Evolutionary conservation across 2,888 invertebrate genomes (phyloP), one percentile per base, ranked within the genome.

Genomic region (Vanessa cardui): DNA sequence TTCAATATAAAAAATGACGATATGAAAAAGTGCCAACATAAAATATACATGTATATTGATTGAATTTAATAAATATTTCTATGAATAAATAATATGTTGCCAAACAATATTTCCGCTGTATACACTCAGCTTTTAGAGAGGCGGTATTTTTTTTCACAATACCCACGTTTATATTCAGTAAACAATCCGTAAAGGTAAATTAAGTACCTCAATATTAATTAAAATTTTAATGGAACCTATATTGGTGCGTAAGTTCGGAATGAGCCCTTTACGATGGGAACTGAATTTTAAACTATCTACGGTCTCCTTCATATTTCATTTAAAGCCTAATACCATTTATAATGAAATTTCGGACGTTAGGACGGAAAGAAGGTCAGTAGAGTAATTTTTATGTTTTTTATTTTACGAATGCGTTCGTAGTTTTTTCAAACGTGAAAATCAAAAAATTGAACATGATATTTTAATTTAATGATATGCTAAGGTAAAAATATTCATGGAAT

Each of bases 141-240:
- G 39, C n/a, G 16, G 56, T 26, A 46, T 52, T 33, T 58, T 33
- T 39, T 52, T 33, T 46, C 26, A 54, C 26, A 31, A 39, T 60
- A 44, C 12, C 47, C 33, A 39, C 21, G 44, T 18, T 46, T 26
- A 33, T 52, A 54, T 59, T 56, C 47, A 47, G 50, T 26, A 49
- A 63, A 60, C 45, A 62, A 44, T 44, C 54, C 21, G 33, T 54
- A 20, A 52, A 66, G 59, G 49, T 64, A 66, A 71, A 66, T 76
- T 31, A 39, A 39, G 39, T 39, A 54, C 52, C 52, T 31, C 31
- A n/a, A 26, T 31, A 26, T 82, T 83, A 80, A 84, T 85, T 84
- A 81, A 83, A 82, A 78, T 79, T 80, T 80, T 82, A 84, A 84
- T 83, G 75, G 77, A 74, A 73, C 76, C 74, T 72, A 74, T 73